Percentiles rank a stretch among this genome's conserved stretches.
Evolutionary conservation across 2,797 vertebrate species (phyloP).

Genomic region (Falco naumanni): DNA sequence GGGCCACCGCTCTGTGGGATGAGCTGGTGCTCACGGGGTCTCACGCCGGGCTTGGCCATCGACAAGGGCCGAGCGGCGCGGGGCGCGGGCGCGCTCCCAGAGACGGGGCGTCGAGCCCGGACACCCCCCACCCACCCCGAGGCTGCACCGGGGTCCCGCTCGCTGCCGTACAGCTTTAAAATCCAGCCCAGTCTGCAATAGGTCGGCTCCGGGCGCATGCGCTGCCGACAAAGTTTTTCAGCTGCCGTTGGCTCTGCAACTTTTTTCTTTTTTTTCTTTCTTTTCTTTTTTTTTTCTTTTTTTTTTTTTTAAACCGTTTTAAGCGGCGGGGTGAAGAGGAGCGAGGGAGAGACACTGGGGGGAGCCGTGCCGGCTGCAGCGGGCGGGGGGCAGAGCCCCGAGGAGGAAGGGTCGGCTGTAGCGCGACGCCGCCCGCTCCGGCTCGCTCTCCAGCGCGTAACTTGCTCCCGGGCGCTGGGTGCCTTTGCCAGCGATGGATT

Average conservation of each 20-base stretch:
- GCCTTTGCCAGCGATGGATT: conserved; percentile 39
- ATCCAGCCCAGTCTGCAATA: conserved; percentile 73
- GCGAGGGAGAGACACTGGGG: conserved; percentile 32
- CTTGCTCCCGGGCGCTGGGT: background rate
- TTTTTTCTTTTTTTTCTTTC: background rate
- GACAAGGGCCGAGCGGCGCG: fast-evolving
- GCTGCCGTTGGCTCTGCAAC: conserved; percentile 62
- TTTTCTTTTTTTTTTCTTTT: background rate
- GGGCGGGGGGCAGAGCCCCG: background rate
- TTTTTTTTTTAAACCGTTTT: background rate
- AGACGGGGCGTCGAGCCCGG: too few species aligned
- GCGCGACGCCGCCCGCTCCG: conserved; percentile 29
- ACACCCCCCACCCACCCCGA: background rate
- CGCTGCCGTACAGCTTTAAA: conserved; percentile 78
- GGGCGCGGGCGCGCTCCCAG: background rate
- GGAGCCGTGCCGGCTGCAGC: background rate
- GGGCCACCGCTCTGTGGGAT: background rate
- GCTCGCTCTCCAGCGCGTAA: background rate
- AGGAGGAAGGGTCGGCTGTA: background rate
- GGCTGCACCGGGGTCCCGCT: background rate
- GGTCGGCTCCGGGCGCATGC: conserved; percentile 86
- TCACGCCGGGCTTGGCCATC: background rate
- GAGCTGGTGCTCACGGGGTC: background rate
- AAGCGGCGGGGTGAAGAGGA: conserved; percentile 60
- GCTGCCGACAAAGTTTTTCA: conserved; percentile 76